A percentile compares a stretch with the other conserved stretches of the same genome.
These are phyloP conservation scores for Vanacampus margaritifer DNA, from an alignment of 2,113 vertebrate species.

Conservation along the genomic window DNA sequence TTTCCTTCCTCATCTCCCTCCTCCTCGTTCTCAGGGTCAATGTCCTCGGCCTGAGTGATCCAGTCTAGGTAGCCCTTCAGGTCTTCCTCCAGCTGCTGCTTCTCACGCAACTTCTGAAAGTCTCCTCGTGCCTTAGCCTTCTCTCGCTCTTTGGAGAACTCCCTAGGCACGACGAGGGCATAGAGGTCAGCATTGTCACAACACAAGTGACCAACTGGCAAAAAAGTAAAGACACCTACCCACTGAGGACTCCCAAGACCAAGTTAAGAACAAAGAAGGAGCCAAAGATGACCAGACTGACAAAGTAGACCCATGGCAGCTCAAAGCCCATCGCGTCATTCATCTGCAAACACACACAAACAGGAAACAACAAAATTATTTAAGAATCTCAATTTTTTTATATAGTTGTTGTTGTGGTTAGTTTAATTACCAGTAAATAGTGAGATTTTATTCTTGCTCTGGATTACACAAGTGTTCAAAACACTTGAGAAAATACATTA, in stretches of 20 bases:
- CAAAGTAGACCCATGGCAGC: slow-evolving; percentile 99
- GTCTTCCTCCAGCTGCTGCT: slow-evolving; percentile 95
- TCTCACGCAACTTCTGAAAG: slow-evolving; percentile 95
- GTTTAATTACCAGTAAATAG: too few species aligned
- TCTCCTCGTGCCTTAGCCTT: slow-evolving; percentile 97
- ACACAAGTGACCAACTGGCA: neutral
- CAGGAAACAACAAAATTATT: slow-evolving; percentile 3
- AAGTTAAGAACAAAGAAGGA: slow-evolving; percentile 99
- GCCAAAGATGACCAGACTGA: slow-evolving; percentile 99
- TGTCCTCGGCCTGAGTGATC: slow-evolving; percentile 98
- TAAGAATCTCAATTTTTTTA: neutral
- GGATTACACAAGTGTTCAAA: too few species aligned
- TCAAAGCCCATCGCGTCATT: slow-evolving; percentile 99
- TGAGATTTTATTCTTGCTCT: too few species aligned
- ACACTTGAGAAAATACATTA: too few species aligned
- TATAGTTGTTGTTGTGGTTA: too few species aligned
- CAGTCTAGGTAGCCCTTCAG: slow-evolving; percentile 96
- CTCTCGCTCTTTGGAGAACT: slow-evolving; percentile 98
- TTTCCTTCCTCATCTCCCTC: slow-evolving; percentile 89
- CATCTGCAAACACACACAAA: slow-evolving; percentile 80
- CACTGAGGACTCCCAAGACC: slow-evolving; percentile 98
- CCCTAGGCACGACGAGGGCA: slow-evolving; percentile 68
- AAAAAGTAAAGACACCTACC: slow-evolving; percentile 75
- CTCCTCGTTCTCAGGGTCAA: slow-evolving; percentile 93
- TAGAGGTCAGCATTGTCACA: neutral